A percentile compares a stretch with the other conserved stretches of the same genome.
Conservation (phyloP, 2,113 vertebrate genomes). For the Sturnira hondurensis region DNA sequence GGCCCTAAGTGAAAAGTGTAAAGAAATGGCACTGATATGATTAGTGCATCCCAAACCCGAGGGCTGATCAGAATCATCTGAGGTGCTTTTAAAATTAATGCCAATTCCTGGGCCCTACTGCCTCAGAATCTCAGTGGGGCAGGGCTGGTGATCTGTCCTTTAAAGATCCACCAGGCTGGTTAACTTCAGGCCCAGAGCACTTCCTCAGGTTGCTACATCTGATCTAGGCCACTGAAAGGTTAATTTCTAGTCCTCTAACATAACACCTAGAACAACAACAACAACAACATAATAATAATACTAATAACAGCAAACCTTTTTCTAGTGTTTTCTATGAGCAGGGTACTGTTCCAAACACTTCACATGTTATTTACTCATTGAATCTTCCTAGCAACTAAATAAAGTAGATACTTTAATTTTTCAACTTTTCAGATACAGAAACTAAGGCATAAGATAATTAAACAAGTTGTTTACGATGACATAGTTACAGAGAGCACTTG, state of each 20-base stretch:
- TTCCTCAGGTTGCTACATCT: background rate
- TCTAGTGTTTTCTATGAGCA: background rate
- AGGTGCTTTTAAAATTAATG: background rate
- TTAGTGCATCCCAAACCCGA: background rate
- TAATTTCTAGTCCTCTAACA: background rate
- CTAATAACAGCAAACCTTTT: background rate
- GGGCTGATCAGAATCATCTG: background rate
- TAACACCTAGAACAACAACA: background rate
- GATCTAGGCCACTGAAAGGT: background rate
- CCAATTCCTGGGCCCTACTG: background rate
- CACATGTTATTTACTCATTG: background rate
- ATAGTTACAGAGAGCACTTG: background rate
- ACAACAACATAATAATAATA: background rate
- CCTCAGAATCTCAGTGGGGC: background rate
- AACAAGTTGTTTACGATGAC: background rate
- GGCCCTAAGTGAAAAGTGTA: background rate
- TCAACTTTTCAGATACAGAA: background rate
- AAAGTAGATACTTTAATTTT: background rate
- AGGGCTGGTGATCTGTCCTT: background rate
- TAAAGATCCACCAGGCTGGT: background rate
- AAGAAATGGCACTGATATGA: background rate
- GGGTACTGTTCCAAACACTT: background rate
- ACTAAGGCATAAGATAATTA: background rate
- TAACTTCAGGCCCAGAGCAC: background rate
- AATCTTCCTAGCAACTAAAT: background rate